Percentiles rank a stretch among this genome's conserved stretches.
Evolutionary conservation across 2,797 vertebrate genomes (phyloP).

Genomic region (Sphenopsis melanotis): DNA sequence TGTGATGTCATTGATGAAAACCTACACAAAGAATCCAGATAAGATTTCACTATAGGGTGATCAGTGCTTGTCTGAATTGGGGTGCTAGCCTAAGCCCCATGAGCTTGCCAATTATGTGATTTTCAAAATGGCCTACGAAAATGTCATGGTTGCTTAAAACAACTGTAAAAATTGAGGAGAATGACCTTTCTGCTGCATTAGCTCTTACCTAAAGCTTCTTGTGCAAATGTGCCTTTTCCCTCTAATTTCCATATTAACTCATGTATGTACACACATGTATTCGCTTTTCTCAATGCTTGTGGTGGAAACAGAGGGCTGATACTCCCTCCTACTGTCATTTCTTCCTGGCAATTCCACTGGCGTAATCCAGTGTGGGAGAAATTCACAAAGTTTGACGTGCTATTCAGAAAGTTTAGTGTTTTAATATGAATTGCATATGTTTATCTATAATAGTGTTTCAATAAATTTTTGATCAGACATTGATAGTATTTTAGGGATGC

Average conservation of each 20-base stretch:
- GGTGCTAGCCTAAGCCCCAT: not conserved
- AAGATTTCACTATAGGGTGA: not conserved
- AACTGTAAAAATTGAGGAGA: slow-evolving; percentile 1
- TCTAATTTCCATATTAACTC: slow-evolving; percentile 12
- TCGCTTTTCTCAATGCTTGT: not conserved
- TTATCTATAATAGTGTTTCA: not conserved
- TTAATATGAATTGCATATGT: not conserved
- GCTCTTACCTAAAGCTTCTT: not conserved
- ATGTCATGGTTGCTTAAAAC: slow-evolving; percentile 34
- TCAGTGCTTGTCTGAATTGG: not conserved
- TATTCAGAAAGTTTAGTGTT: not conserved
- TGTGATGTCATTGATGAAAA: slow-evolving; percentile 10
- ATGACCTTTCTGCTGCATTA: slow-evolving; percentile 26
- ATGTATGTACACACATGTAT: not conserved
- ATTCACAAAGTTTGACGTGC: not conserved
- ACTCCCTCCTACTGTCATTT: not conserved
- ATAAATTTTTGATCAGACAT: not conserved
- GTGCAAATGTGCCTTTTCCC: not conserved
- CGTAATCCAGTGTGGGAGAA: not conserved
- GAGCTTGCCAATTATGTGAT: not conserved
- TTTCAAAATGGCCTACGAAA: slow-evolving; percentile 42
- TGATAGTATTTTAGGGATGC: not conserved
- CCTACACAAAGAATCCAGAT: not conserved
- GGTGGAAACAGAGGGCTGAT: not conserved
- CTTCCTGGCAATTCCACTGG: not conserved